Evolutionary conservation across 2,113 vertebrate genomes (phyloP).

Genomic region (Rhombomys opimus): DNA sequence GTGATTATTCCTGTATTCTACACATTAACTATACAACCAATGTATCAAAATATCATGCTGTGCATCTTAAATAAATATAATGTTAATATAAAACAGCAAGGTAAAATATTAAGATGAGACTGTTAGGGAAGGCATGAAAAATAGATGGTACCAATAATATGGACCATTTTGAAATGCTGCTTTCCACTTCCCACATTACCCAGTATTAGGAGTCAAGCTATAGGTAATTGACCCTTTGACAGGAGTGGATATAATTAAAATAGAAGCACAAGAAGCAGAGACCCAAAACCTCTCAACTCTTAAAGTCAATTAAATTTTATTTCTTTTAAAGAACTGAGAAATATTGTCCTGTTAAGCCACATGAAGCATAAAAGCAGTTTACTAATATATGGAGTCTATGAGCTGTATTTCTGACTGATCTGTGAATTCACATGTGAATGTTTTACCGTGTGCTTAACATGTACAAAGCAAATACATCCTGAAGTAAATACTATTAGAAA

Average conservation of each 20-base stretch:
- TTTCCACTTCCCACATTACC: neutral
- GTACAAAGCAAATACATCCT: constrained; percentile 44
- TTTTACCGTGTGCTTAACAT: constrained; percentile 60
- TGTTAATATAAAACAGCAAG: neutral
- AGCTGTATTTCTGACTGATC: constrained; percentile 34
- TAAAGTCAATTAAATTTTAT: neutral
- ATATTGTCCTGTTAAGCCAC: neutral
- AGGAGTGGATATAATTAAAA: neutral
- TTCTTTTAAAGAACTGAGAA: neutral
- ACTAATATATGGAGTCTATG: neutral
- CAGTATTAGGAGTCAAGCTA: neutral
- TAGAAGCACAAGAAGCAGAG: neutral
- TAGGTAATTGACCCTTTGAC: neutral
- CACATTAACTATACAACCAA: neutral
- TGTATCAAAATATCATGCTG: neutral
- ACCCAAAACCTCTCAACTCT: neutral
- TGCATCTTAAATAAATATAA: neutral
- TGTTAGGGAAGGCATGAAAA: neutral
- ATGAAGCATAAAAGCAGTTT: neutral
- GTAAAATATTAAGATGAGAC: neutral
- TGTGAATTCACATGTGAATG: constrained; percentile 41
- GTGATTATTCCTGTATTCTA: neutral
- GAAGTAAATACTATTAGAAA: constrained; percentile 59
- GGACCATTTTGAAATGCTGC: neutral
- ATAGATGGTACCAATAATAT: neutral